Conservation (phyloP, 2,113 vertebrate genomes). For the Callocephalon fimbriatum region DNA sequence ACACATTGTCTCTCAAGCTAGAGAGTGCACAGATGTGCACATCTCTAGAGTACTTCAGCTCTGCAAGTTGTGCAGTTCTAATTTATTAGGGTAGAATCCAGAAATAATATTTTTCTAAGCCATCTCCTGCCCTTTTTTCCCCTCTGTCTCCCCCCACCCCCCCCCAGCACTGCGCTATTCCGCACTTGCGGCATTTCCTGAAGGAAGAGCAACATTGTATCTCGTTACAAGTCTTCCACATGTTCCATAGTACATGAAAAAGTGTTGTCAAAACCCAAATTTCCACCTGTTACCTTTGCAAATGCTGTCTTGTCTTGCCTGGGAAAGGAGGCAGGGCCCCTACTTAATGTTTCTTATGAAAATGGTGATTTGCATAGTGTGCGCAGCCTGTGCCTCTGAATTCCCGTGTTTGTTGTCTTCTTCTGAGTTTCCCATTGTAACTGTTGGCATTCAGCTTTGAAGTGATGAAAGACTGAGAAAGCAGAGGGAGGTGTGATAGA, state of each 20-base stretch:
- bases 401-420: not conserved
- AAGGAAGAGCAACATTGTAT: not conserved
- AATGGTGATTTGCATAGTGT: not conserved
- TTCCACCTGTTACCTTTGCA: not conserved
- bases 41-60: not conserved
- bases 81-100: not conserved
- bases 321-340: not conserved
- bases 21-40: not conserved
- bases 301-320: not conserved
- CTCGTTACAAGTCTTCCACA: not conserved
- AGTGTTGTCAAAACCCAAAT: not conserved
- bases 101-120: not conserved
- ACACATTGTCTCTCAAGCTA: not conserved
- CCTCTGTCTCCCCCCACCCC: not conserved
- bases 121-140: not conserved
- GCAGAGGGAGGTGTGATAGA: not conserved
- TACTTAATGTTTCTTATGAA: not conserved
- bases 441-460: not conserved
- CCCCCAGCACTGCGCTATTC: not conserved
- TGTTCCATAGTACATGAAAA: not conserved
- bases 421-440: not conserved
- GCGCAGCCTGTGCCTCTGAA: not conserved
- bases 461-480: not conserved
- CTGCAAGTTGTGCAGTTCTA: not conserved
- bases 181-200: not conserved